Evolutionary conservation across 1,140 invertebrate species (phyloP).

Genomic region (Bombus superbus): DNA sequence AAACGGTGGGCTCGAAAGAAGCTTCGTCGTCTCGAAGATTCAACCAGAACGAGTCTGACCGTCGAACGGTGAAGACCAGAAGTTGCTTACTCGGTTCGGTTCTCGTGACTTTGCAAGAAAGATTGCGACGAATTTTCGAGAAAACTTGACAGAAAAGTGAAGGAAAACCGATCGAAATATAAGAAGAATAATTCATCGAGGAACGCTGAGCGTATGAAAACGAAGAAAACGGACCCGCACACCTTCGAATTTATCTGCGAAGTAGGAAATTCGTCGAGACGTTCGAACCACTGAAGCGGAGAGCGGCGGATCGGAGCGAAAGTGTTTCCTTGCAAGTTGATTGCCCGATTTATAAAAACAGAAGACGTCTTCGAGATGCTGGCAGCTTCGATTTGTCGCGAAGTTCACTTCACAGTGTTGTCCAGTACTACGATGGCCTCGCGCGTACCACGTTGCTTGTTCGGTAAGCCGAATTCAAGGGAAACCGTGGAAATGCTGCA

Average conservation of each 20-base stretch:
- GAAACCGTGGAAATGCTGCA: constrained; percentile 78
- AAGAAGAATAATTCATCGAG: rapidly evolving
- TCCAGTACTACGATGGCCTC: constrained; percentile 70
- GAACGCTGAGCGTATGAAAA: not conserved
- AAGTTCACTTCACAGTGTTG: constrained; percentile 75
- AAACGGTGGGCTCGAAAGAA: constrained; percentile 38
- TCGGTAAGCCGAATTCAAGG: constrained; percentile 75
- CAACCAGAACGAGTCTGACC: constrained; percentile 69
- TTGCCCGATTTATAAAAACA: constrained; percentile 27
- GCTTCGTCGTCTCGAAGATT: constrained; percentile 10
- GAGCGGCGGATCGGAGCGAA: not conserved
- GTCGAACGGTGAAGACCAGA: constrained; percentile 56
- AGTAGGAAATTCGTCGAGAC: not conserved
- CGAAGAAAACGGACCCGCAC: not conserved
- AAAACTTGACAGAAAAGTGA: constrained; percentile 60
- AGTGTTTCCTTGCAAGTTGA: not conserved
- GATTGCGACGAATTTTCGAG: constrained; percentile 1
- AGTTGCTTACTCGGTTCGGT: not conserved
- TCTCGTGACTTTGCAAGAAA: not conserved
- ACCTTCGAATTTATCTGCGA: not conserved
- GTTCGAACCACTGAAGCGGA: not conserved
- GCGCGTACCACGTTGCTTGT: constrained; percentile 78
- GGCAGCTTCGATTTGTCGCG: constrained; percentile 76
- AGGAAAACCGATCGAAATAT: not conserved
- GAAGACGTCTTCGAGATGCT: constrained; percentile 72